Conservation (phyloP, 2,888 invertebrate species). For the Neria commutata region DNA sequence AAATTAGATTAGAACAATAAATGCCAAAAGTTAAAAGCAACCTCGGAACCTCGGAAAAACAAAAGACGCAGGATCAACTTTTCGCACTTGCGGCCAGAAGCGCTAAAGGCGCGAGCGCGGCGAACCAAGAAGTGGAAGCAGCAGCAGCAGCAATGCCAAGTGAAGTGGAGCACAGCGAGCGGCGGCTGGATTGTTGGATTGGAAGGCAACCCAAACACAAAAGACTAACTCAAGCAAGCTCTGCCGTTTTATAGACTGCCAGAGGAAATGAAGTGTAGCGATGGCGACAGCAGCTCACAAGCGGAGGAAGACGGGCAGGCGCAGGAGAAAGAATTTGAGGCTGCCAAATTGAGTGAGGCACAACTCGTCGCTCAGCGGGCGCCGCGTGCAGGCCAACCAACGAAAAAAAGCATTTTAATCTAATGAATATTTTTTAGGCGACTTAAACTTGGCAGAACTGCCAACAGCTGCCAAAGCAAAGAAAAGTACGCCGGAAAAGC, state of each 20-base stretch:
- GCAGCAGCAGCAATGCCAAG: slow-evolving; percentile 9
- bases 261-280: neutral
- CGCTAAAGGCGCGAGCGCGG: neutral
- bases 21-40: slow-evolving; percentile 24
- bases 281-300: too few species aligned
- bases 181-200: too few species aligned
- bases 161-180: too few species aligned
- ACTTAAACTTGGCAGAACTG: slow-evolving; percentile 21
- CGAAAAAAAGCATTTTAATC: slow-evolving; percentile 25
- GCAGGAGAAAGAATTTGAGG: neutral
- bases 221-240: neutral
- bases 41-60: neutral
- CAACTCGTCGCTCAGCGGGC: neutral
- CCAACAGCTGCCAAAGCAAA: slow-evolving; percentile 21
- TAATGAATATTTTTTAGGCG: slow-evolving; percentile 34
- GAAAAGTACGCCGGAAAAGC: too few species aligned
- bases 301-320: too few species aligned
- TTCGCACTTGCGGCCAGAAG: neutral
- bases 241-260: neutral
- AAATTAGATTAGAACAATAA: slow-evolving; percentile 29
- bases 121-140: neutral
- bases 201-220: neutral
- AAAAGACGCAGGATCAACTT: neutral
- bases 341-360: neutral
- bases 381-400: neutral